Conservation (phyloP, 2,888 invertebrate genomes). For the Catocala nupta region DNA sequence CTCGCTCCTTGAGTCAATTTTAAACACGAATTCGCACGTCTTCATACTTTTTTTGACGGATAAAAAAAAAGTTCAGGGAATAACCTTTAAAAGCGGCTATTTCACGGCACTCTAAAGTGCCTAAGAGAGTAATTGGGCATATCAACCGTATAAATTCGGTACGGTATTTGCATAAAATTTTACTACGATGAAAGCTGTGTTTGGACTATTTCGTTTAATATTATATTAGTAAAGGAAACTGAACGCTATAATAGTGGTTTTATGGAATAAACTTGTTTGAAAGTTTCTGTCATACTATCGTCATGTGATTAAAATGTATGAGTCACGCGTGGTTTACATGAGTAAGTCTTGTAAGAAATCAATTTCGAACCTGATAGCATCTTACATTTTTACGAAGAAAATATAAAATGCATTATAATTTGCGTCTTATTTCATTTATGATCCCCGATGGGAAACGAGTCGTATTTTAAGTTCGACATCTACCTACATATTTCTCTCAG, state of each 20-base stretch:
- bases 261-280: slow-evolving; percentile 31
- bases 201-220: slow-evolving; percentile 45
- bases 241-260: slow-evolving; percentile 16
- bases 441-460: too few species aligned
- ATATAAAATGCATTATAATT: slow-evolving; percentile 5
- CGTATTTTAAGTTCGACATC: too few species aligned
- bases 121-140: slow-evolving; percentile 67
- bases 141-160: slow-evolving; percentile 67
- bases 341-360: slow-evolving; percentile 50
- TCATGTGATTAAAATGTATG: slow-evolving; percentile 54
- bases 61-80: slow-evolving; percentile 52
- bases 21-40: slow-evolving; percentile 59
- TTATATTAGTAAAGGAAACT: slow-evolving; percentile 35
- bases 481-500: too few species aligned
- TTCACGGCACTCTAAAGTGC: slow-evolving; percentile 60
- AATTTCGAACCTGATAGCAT: slow-evolving; percentile 45
- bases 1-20: slow-evolving; percentile 49
- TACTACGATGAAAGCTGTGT: slow-evolving; percentile 57
- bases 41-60: slow-evolving; percentile 49
- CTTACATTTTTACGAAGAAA: slow-evolving; percentile 22
- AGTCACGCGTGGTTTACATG: slow-evolving; percentile 45
- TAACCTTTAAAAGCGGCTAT: slow-evolving; percentile 58
- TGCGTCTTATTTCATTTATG: too few species aligned
- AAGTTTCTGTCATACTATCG: slow-evolving; percentile 14
- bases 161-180: slow-evolving; percentile 69